Conservation (phyloP, 2,888 invertebrate species). For the Arrhopalites spinosus region DNA sequence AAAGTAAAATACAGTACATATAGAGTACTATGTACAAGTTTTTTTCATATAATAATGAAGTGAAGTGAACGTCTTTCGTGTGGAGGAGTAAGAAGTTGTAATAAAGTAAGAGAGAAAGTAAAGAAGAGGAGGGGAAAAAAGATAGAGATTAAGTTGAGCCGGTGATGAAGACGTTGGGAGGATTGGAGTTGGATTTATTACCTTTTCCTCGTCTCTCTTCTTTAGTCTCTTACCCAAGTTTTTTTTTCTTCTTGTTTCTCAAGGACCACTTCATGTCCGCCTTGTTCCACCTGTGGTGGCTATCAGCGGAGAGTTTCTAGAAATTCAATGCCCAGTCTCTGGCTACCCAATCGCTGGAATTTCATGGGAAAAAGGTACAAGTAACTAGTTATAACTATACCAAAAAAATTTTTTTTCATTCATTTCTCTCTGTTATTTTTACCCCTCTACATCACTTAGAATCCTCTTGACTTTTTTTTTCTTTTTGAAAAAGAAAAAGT, state of each 20-base stretch:
- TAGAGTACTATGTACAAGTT: no score
- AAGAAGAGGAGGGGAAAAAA: not conserved
- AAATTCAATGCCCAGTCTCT: constrained; percentile 61
- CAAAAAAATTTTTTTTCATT: not conserved
- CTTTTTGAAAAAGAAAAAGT: not conserved
- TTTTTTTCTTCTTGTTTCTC: not conserved
- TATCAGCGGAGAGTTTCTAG: constrained; percentile 60
- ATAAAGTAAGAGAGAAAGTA: not conserved
- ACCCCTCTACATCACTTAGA: not conserved
- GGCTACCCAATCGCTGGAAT: constrained; percentile 61
- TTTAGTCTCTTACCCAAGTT: not conserved
- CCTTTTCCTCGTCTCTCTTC: not conserved
- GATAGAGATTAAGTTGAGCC: constrained; percentile 14
- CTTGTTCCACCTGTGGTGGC: constrained; percentile 61
- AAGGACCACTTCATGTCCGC: constrained; percentile 61
- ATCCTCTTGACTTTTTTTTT: not conserved
- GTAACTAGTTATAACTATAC: not conserved
- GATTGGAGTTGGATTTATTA: constrained; percentile 15
- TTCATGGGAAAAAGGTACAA: constrained; percentile 61
- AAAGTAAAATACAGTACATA: no score
- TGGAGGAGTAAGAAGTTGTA: no score
- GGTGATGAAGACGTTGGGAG: constrained; percentile 4
- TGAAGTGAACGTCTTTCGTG: no score
- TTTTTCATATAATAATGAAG: no score
- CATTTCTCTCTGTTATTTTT: not conserved